These are phyloP conservation scores for Phymorhynchus buccinoides DNA, from an alignment of 1,140 invertebrate species.

Conservation along the genomic window DNA sequence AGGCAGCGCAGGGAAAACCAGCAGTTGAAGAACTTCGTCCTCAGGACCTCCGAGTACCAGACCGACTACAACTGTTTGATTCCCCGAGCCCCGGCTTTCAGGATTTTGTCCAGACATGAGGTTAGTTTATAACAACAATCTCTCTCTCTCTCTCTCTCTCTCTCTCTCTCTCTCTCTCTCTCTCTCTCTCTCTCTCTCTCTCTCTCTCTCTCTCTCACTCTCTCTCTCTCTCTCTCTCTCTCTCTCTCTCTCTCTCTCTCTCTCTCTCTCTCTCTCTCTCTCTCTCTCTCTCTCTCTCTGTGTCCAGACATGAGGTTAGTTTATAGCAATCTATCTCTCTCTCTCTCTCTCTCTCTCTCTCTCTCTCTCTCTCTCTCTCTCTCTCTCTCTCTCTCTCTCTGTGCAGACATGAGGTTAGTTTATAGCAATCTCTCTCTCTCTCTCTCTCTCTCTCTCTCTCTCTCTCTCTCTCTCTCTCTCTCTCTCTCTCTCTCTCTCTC, in stretches of 20 bases:
- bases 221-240: background rate
- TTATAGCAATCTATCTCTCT: background rate
- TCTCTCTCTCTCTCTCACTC: background rate
- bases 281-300: background rate
- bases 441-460: no score
- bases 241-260: background rate
- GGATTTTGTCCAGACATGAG: conserved; percentile 58
- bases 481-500: no score
- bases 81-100: conserved; percentile 62
- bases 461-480: no score
- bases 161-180: no score
- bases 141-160: background rate
- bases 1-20: conserved; percentile 55
- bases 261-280: background rate
- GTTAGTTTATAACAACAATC: background rate
- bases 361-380: no score
- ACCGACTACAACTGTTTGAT: conserved; percentile 61
- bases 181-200: background rate
- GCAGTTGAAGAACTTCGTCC: conserved; percentile 56
- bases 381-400: no score
- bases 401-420: no score
- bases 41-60: conserved; percentile 59
- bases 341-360: background rate
- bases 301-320: background rate
- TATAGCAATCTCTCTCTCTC: no score